Evolutionary conservation across 1,140 invertebrate species (phyloP), one percentile per base, ranked within the genome.

Genomic region (Eupristina koningsbergeri): DNA sequence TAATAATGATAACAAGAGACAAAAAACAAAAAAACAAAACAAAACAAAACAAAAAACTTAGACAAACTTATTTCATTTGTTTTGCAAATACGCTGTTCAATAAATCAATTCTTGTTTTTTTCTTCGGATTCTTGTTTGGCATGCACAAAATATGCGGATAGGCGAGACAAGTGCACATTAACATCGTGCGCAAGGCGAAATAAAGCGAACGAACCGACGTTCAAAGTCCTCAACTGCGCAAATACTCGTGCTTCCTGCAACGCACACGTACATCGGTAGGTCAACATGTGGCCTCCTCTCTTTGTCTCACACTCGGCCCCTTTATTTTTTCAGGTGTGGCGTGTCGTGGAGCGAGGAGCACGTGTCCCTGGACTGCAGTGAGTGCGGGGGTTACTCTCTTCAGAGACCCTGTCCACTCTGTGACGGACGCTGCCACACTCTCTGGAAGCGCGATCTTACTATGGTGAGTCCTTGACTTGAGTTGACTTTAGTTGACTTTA

Each of bases 291-390:
- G n/a, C 36, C 67, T 39, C 22, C 36, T 0, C 1, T 36, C 53
- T 36, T 1, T 0, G 19, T 19, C 41, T 17, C 0, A 22, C 17
- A 8, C 41, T 29, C 0, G 6, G 6, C 19, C 9, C 36, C 50
- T 76, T 1, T 45, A 5, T 61, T 58, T 78, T 61, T 91, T 36
- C 90, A 95, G 95, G 88, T 97, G 96, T 91, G 96, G 96, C 36
- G 96, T 97, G 6, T 96, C 95, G 87, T 97, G 96, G 96, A 94
- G 93, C 86, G 95, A 97, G 87, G 94, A 96, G 82, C 96, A 97
- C 87, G 95, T 96, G 26, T 96, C 96, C 8, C 90, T 96, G 15
- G 96, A 96, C 89, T 97, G 96, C 91, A 93, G 93, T 50, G 96
- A 97, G 90, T 97, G 96, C 89, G 96, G 96, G 58, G 96, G 96